Evolutionary conservation across 2,797 vertebrate genomes (phyloP).

Genomic region (Mormyrus hasselquistii): DNA sequence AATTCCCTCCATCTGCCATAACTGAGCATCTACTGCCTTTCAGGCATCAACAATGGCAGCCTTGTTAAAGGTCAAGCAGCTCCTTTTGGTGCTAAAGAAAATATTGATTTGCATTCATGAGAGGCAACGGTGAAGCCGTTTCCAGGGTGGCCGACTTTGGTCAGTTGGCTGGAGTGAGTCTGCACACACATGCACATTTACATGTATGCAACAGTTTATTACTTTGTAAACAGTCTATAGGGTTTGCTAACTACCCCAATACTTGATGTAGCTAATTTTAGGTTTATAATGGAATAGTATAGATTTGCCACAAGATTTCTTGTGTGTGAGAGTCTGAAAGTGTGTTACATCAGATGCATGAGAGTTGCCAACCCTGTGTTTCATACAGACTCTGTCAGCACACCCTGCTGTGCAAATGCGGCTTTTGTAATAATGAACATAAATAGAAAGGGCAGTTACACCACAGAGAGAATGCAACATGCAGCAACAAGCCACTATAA

Average conservation of each 20-base stretch:
- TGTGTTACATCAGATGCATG: not conserved
- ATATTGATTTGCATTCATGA: slow-evolving; percentile 57
- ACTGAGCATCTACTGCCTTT: slow-evolving; percentile 23
- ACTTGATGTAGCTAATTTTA: not conserved
- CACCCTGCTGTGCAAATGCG: not conserved
- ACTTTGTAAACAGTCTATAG: not conserved
- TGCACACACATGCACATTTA: not conserved
- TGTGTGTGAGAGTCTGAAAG: not conserved
- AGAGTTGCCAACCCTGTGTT: not conserved
- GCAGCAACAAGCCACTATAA: not conserved
- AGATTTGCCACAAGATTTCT: not conserved
- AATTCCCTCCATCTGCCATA: slow-evolving; percentile 26
- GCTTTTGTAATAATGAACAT: not conserved
- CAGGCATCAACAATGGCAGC: slow-evolving; percentile 49
- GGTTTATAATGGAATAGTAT: not conserved
- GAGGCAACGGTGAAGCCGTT: slow-evolving; percentile 15
- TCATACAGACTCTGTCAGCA: slow-evolving; percentile 9
- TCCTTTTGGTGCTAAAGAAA: slow-evolving; percentile 41
- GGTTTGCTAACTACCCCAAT: not conserved
- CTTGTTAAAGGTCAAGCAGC: slow-evolving; percentile 48
- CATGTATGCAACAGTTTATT: not conserved
- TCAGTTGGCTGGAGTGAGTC: not conserved
- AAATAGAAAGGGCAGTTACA: not conserved
- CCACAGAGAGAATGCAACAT: not conserved
- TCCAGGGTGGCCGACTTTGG: not conserved